Percentiles rank a stretch among this genome's conserved stretches.
Conservation (phyloP, 2,888 invertebrate genomes). For the Eilema depressum region DNA sequence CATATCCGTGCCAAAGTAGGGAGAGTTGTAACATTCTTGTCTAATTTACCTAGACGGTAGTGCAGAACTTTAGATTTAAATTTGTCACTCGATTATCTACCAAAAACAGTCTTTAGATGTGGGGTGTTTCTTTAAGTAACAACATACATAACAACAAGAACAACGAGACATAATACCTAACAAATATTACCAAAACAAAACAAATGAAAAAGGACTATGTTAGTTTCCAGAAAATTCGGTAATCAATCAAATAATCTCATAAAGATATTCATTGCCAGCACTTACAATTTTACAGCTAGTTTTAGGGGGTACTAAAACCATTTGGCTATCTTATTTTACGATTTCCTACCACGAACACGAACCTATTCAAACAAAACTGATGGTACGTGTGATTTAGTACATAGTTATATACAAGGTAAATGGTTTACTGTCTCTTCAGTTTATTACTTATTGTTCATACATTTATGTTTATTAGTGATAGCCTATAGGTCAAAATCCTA, state of each 20-base stretch:
- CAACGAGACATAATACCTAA: too few relatives aligned
- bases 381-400: constrained; percentile 66
- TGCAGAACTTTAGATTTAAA: too few relatives aligned
- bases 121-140: too few relatives aligned
- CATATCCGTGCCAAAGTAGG: too few relatives aligned
- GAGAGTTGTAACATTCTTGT: too few relatives aligned
- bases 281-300: constrained; percentile 79
- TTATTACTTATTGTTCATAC: constrained; percentile 27
- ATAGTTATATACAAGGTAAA: constrained; percentile 31
- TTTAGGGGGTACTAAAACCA: constrained; percentile 80
- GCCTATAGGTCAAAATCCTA: background rate
- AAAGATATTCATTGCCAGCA: constrained; percentile 79
- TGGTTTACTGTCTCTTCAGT: constrained; percentile 36
- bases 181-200: constrained; percentile 12
- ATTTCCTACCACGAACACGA: constrained; percentile 64
- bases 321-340: constrained; percentile 81
- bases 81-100: too few relatives aligned
- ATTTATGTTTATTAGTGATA: background rate
- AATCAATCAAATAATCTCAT: constrained; percentile 80
- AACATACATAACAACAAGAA: too few relatives aligned
- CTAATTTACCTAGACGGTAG: too few relatives aligned
- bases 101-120: too few relatives aligned
- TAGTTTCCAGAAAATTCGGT: constrained; percentile 63
- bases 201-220: constrained; percentile 25
- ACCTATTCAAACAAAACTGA: constrained; percentile 71